These are phyloP conservation scores for Ophthalmolycus amberensis DNA, from an alignment of 2,113 vertebrate species.

Conservation along the genomic window DNA sequence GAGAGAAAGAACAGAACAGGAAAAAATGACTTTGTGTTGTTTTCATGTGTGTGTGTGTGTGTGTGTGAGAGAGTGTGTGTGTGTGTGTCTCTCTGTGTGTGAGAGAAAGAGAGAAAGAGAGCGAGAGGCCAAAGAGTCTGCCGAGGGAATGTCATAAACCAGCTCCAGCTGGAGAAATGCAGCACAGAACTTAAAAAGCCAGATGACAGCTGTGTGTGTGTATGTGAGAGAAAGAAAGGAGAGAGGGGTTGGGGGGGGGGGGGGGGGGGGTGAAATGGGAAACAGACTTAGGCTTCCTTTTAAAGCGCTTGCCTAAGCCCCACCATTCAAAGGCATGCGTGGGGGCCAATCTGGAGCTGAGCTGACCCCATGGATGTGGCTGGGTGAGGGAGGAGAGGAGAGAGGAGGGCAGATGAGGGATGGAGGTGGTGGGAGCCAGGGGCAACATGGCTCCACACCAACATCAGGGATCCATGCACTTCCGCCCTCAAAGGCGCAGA, in stretches of 20 bases:
- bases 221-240: constrained; percentile 70
- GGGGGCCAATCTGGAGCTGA: constrained; percentile 83
- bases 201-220: constrained; percentile 89
- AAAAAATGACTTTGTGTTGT: constrained; percentile 72
- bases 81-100: not conserved
- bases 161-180: constrained; percentile 91
- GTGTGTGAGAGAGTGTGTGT: constrained; percentile 27
- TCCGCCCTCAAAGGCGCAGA: constrained; percentile 63
- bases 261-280: constrained; percentile 84
- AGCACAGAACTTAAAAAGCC: constrained; percentile 89
- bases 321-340: constrained; percentile 83
- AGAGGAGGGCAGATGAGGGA: constrained; percentile 27
- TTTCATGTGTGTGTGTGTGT: constrained; percentile 40
- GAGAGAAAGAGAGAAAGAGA: constrained; percentile 34
- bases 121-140: constrained; percentile 85
- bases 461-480: constrained; percentile 64
- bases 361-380: constrained; percentile 80
- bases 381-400: constrained; percentile 58
- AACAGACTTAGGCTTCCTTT: constrained; percentile 88
- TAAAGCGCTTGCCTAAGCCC: constrained; percentile 84
- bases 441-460: constrained; percentile 69
- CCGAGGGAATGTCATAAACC: constrained; percentile 91
- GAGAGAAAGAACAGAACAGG: constrained; percentile 76
- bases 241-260: constrained; percentile 46
- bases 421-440: constrained; percentile 46